Conservation (phyloP, 2,888 invertebrate genomes). For the Heliconius charithonia region DNA sequence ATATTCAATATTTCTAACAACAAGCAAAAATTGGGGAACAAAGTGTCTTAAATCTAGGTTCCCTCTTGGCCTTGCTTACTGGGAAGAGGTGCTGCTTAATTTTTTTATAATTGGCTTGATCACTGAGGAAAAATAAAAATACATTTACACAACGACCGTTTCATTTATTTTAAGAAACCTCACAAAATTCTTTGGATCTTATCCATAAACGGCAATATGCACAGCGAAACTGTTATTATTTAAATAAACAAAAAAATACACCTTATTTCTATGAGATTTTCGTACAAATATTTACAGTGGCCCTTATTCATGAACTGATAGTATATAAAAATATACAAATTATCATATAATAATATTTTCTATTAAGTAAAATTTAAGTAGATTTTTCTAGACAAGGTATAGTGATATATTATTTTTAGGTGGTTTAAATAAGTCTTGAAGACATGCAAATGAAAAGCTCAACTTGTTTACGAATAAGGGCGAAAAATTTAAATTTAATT, state of each 20-base stretch:
- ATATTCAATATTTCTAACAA: background rate
- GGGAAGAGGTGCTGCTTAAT: too few species aligned
- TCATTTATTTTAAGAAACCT: conserved; percentile 78
- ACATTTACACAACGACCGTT: conserved; percentile 74
- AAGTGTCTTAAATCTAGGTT: background rate
- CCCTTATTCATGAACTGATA: conserved; percentile 62
- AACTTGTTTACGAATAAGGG: conserved; percentile 61
- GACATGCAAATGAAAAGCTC: conserved; percentile 39
- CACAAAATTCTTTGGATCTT: conserved; percentile 83
- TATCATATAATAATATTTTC: conserved; percentile 5
- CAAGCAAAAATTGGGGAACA: background rate
- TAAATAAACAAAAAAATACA: conserved; percentile 59
- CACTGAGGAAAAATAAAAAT: conserved; percentile 56
- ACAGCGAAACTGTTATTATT: conserved; percentile 72
- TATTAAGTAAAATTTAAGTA: background rate
- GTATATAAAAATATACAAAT: conserved; percentile 4
- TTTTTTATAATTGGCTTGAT: background rate
- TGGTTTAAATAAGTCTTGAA: conserved; percentile 15
- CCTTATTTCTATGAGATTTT: conserved; percentile 56
- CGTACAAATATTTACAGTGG: conserved; percentile 74
- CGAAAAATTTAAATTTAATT: conserved; percentile 51
- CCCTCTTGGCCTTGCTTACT: background rate
- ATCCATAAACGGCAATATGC: conserved; percentile 81
- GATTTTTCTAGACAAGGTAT: background rate
- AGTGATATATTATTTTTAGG: background rate